These are phyloP conservation scores for Entomobrya proxima DNA, from an alignment of 2,888 invertebrate genomes.

Conservation along the genomic window DNA sequence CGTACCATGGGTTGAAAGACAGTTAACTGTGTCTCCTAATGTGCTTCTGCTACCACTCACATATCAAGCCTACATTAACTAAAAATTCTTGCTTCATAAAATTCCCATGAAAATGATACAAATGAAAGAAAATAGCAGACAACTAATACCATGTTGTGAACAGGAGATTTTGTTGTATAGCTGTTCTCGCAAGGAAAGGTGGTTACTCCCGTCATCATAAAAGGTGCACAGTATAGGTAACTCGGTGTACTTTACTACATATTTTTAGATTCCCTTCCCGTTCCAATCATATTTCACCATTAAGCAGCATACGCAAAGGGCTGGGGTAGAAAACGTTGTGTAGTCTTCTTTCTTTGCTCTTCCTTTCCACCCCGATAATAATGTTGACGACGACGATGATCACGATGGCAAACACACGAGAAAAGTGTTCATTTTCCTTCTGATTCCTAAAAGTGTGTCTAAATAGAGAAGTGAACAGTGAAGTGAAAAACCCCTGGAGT, in stretches of 20 bases:
- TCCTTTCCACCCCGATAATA: conserved; percentile 4
- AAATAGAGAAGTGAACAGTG: conserved; percentile 18
- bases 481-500: conserved; percentile 44
- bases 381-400: conserved; percentile 19
- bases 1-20: no score
- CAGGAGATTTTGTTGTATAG: conserved; percentile 24
- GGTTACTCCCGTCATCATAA: background rate
- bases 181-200: background rate
- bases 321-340: background rate
- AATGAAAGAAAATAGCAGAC: conserved; percentile 16
- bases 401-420: conserved; percentile 9
- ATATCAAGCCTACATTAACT: no score
- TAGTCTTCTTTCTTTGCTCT: no score
- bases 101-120: conserved; percentile 24
- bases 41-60: no score
- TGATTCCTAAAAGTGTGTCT: background rate
- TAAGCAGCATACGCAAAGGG: background rate
- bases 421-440: conserved; percentile 13
- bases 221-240: background rate
- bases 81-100: background rate
- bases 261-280: background rate
- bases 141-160: conserved; percentile 48
- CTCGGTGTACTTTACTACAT: background rate
- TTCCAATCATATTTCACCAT: conserved; percentile 3
- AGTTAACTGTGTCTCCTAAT: no score